Conservation (phyloP, 2,797 vertebrate genomes). For the Fistularia commersonii region DNA sequence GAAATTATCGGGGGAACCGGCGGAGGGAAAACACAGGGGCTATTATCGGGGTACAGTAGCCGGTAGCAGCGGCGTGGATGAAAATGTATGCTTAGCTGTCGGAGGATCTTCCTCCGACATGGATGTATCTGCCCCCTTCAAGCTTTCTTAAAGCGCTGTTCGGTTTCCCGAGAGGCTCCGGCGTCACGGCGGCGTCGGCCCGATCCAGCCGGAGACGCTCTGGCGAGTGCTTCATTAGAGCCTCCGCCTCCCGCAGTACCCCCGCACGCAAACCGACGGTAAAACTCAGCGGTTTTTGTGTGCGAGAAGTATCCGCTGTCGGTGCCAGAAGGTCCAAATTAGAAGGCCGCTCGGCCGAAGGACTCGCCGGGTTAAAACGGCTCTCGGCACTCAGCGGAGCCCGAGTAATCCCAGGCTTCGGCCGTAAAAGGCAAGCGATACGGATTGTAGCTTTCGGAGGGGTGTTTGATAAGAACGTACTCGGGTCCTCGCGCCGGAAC, state of each 20-base stretch:
- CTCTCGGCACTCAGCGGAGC: constrained; percentile 26
- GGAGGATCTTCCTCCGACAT: constrained; percentile 20
- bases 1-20: too few species aligned
- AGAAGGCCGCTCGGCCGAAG: constrained; percentile 30
- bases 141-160: constrained; percentile 34
- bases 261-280: constrained; percentile 25
- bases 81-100: too few species aligned
- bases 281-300: constrained; percentile 41
- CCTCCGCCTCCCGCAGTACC: not conserved
- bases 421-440: constrained; percentile 10
- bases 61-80: too few species aligned
- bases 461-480: constrained; percentile 19
- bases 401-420: constrained; percentile 37
- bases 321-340: constrained; percentile 40
- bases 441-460: constrained; percentile 17
- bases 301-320: constrained; percentile 28
- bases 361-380: constrained; percentile 38
- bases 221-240: constrained; percentile 45
- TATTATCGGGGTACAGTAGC: too few species aligned
- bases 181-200: constrained; percentile 32
- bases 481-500: constrained; percentile 16
- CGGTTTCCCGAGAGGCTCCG: constrained; percentile 25
- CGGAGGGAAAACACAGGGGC: too few species aligned
- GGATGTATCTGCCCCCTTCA: constrained; percentile 18
- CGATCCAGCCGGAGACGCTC: constrained; percentile 29